Evolutionary conservation across 2,888 invertebrate genomes (phyloP), one percentile per base, ranked within the genome.

Genomic region (Diabrotica balteata): DNA sequence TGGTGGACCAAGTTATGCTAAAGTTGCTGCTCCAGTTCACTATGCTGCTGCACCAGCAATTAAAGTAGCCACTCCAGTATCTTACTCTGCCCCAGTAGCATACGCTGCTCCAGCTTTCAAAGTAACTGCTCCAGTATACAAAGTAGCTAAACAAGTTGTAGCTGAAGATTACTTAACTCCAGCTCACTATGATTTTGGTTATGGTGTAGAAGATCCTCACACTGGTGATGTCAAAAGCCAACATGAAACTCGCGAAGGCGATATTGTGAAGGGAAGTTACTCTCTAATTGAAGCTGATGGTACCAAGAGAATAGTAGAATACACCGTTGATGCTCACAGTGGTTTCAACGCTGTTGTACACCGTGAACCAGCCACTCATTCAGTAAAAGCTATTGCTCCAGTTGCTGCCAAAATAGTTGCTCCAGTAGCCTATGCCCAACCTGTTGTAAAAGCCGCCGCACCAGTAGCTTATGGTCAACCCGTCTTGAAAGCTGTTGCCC

Each of bases 181-280:
- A 60, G 76, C 75, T 22, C 73, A 76, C 59, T 77, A 77, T 69
- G 74, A 76, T 1, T 52, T 52, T 22, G 22, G 17, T 52, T 52
- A 52, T 22, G 52, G 73, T 63, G 77, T 77, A 46, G 75, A 63
- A 67, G 76, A 76, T 69, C 76, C 76, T 57, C 75, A 75, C 69
- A 86, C 86, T 59, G 86, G 74, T 85, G 87, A 87, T 83, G 84
- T 85, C 80, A 87, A 87, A 81, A 83, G 82, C 11, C 89, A 89
- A 82, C 88, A 86, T 73, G 89, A 89, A 84, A 87, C 88, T 72
- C 88, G 89, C 68, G 83, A 84, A 52, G 86, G 86, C 5, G 85
- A 85, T 75, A 84, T 84, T 73, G 77, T 85, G 52, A 82, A 63
- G 62, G 86, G 87, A 2, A 86, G 86, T 82, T 86, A 86, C 80